phyloP scores from a whole-genome alignment of 2,888 invertebrate genomes.

The Epirrhoe alternata region DNA sequence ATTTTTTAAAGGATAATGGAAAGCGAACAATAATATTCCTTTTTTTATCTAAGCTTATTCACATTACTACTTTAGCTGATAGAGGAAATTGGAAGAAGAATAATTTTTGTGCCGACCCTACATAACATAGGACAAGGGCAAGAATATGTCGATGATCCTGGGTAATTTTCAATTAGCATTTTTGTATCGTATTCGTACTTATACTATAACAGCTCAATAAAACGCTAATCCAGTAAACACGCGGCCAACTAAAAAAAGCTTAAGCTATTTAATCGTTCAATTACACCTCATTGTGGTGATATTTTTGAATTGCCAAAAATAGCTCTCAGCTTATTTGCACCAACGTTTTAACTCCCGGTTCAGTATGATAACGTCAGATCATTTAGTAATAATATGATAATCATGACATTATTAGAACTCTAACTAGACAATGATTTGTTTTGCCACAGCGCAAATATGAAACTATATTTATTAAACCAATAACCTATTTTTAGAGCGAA shows the following conservation, averaged over 20 bases:
- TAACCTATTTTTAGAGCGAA: conserved; percentile 9
- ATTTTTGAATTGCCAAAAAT: conserved; percentile 17
- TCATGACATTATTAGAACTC: not conserved
- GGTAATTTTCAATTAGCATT: not conserved
- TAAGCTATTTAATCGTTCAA: conserved; percentile 18
- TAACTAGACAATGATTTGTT: conserved; percentile 9
- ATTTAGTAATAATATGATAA: not conserved
- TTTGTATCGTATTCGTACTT: not conserved
- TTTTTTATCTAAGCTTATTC: no score
- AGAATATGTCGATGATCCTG: no score
- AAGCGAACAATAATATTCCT: no score
- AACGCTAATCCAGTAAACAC: not conserved
- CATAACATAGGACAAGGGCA: no score
- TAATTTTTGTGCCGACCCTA: no score
- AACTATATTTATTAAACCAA: conserved; percentile 7
- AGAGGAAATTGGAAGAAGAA: no score
- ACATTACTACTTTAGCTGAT: no score
- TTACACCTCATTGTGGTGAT: conserved; percentile 23
- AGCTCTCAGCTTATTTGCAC: not conserved
- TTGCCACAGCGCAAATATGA: conserved; percentile 16
- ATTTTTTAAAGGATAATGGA: no score
- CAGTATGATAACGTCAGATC: not conserved
- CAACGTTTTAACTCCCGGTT: not conserved
- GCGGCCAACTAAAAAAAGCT: conserved; percentile 18
- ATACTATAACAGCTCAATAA: conserved; percentile 9